Evolutionary conservation across 2,797 vertebrate genomes (phyloP).

Genomic region (Thaleichthys pacificus): DNA sequence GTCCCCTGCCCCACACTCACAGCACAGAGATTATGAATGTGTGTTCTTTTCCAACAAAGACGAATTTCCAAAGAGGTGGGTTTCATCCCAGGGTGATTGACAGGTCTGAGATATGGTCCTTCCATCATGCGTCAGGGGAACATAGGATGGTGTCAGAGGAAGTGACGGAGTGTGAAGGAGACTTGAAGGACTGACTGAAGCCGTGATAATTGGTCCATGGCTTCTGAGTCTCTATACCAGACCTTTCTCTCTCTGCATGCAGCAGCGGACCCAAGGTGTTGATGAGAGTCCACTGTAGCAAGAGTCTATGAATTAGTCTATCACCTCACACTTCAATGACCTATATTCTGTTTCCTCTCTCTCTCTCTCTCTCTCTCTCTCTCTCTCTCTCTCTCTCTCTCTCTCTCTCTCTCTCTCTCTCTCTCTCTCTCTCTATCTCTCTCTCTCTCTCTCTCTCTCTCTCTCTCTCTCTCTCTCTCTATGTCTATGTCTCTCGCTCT

Average conservation of each 20-base stretch:
- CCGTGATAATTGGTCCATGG: conserved; percentile 10
- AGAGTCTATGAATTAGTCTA: background rate
- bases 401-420: background rate
- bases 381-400: conserved; percentile 1
- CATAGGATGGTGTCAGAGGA: background rate
- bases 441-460: background rate
- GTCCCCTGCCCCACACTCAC: too few relatives aligned
- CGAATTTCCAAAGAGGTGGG: background rate
- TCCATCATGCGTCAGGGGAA: background rate
- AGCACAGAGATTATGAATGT: background rate
- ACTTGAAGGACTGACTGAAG: background rate
- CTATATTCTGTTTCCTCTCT: background rate
- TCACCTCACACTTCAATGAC: conserved; percentile 43
- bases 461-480: background rate
- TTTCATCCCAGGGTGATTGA: background rate
- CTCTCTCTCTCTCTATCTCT: background rate
- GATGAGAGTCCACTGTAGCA: background rate
- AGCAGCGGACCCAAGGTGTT: background rate
- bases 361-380: background rate
- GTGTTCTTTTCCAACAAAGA: background rate
- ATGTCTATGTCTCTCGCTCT: background rate
- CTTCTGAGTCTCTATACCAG: background rate
- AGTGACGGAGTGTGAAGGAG: background rate
- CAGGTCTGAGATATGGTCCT: background rate
- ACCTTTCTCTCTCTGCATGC: background rate